Percentiles rank a stretch among this genome's conserved stretches.
phyloP scores from a whole-genome alignment of 1,140 invertebrate genomes.

The Chrysopa pallens region DNA sequence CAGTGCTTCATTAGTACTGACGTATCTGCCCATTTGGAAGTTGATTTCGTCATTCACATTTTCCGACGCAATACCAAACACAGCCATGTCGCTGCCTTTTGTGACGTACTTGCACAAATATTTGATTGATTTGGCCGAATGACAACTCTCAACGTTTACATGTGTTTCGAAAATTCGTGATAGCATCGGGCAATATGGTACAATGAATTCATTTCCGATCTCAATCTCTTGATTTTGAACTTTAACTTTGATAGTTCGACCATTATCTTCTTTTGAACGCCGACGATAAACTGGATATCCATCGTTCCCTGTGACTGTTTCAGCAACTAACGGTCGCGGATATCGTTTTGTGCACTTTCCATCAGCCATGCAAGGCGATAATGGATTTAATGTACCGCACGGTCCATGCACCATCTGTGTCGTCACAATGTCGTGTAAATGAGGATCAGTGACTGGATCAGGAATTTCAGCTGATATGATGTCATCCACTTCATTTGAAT shows the following conservation, averaged over 20 bases:
- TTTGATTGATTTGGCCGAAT: conserved; percentile 19
- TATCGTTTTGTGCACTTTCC: conserved; percentile 10
- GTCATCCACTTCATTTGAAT: no score
- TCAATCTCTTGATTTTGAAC: no score
- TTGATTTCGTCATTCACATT: conserved; percentile 18
- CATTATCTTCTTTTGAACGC: conserved; percentile 5
- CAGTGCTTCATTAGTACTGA: conserved; percentile 24
- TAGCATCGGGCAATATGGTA: no score
- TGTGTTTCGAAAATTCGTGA: neutral
- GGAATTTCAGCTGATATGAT: no score
- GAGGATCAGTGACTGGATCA: no score
- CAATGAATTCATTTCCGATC: no score
- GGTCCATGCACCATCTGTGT: no score
- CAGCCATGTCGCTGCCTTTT: conserved; percentile 14
- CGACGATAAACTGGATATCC: conserved; percentile 7
- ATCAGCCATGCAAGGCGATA: no score
- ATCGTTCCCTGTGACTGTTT: conserved; percentile 10
- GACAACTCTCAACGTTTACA: conserved; percentile 18
- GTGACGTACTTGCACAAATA: conserved; percentile 18
- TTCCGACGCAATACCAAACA: conserved; percentile 14
- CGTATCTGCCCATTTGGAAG: conserved; percentile 22
- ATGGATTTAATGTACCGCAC: no score
- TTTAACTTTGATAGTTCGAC: conserved; percentile 1
- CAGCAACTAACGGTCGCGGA: conserved; percentile 10
- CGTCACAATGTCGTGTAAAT: no score